These are phyloP conservation scores for Sylvia atricapilla DNA, from an alignment of 2,113 vertebrate species.

Conservation along the genomic window DNA sequence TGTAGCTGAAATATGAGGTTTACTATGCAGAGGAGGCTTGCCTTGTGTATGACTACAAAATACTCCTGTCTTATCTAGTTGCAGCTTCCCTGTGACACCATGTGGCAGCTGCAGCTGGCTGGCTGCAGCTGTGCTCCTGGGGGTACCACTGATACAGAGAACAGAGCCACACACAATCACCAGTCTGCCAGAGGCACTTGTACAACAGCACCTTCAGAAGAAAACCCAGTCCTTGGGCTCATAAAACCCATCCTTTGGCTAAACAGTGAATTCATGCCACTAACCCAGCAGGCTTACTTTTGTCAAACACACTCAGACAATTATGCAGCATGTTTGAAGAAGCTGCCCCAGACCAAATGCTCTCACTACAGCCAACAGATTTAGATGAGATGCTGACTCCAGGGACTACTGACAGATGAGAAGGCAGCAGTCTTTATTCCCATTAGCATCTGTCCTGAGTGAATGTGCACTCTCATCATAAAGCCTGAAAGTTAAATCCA, in stretches of 20 bases:
- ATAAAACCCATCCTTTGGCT: neutral
- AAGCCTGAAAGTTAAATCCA: constrained; percentile 17
- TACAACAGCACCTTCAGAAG: neutral
- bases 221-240: neutral
- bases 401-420: neutral
- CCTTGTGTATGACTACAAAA: neutral
- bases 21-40: neutral
- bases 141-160: accelerated
- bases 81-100: neutral
- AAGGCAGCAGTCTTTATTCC: neutral
- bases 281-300: neutral
- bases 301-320: neutral
- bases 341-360: neutral
- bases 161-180: neutral
- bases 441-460: neutral
- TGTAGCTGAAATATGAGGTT: neutral
- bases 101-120: neutral
- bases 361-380: neutral
- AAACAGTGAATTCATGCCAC: accelerated
- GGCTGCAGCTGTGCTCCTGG: neutral
- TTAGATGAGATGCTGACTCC: neutral
- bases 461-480: neutral
- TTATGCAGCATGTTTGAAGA: neutral
- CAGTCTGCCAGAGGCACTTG: neutral
- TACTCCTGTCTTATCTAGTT: neutral